phyloP scores from a whole-genome alignment of 92 coral and sea anemone genomes.

The Epizoanthus illoricatus region DNA sequence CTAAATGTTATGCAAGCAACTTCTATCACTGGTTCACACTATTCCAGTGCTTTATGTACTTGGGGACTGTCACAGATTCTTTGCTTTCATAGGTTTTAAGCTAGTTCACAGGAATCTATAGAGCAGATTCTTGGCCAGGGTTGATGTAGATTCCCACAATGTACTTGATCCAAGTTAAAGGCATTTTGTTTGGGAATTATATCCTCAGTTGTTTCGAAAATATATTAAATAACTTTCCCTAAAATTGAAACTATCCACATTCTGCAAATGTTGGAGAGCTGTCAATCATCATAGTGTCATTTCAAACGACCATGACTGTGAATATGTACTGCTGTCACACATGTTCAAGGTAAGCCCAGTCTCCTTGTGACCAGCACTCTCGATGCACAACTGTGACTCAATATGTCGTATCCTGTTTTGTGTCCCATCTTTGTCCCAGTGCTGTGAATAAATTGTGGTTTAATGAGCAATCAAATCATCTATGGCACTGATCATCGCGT shows the following conservation, averaged over 20 bases:
- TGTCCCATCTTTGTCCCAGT: conserved; percentile 79
- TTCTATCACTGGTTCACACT: no score
- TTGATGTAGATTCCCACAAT: no score
- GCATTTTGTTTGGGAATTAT: no score
- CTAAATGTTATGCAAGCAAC: no score
- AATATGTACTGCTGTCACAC: conserved; percentile 56
- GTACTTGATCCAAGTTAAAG: no score
- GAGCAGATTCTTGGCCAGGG: no score
- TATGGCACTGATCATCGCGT: background rate
- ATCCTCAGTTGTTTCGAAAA: background rate
- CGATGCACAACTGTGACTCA: conserved; percentile 77
- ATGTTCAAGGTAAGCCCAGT: conserved; percentile 75
- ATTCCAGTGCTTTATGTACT: no score
- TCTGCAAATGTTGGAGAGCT: background rate
- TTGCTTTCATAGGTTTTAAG: no score
- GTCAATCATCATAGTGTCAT: conserved; percentile 57
- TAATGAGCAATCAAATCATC: background rate
- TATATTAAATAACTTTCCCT: background rate
- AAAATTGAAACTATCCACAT: background rate
- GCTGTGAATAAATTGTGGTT: conserved; percentile 49
- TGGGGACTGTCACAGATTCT: no score
- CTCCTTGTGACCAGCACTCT: conserved; percentile 73
- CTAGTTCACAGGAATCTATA: no score
- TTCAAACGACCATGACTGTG: conserved; percentile 87
- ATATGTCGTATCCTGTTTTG: conserved; percentile 74